Evolutionary conservation across 2,888 invertebrate species (phyloP).

Genomic region (Rhaphigaster nebulosa): DNA sequence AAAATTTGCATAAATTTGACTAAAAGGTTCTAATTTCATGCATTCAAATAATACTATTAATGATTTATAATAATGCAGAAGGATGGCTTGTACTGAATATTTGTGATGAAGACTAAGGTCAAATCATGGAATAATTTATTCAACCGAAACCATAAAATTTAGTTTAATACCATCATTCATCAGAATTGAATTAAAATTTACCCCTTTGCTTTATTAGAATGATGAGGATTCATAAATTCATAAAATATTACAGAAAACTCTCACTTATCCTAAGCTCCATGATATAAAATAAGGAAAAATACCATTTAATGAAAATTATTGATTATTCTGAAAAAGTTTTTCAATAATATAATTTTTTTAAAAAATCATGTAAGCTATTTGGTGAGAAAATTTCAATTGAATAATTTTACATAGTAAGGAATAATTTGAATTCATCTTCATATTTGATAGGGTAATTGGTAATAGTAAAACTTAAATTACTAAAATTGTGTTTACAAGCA

Average conservation of each 20-base stretch:
- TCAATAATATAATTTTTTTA: background rate
- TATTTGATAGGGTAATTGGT: too few relatives aligned
- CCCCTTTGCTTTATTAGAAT: background rate
- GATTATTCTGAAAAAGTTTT: background rate
- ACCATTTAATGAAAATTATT: too few relatives aligned
- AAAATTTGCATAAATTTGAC: background rate
- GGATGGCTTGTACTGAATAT: background rate
- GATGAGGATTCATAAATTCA: background rate
- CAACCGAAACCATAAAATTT: background rate
- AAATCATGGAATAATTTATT: background rate
- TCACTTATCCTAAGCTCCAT: too few relatives aligned
- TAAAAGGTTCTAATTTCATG: background rate
- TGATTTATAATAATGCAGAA: background rate
- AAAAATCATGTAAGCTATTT: background rate
- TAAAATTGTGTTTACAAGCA: background rate
- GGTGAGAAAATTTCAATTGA: background rate
- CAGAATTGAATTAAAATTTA: background rate
- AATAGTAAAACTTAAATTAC: background rate
- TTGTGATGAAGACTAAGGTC: background rate
- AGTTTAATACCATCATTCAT: background rate
- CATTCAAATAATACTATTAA: background rate
- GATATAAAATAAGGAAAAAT: background rate
- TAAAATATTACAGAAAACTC: too few relatives aligned
- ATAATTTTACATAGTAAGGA: background rate
- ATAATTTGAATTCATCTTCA: too few relatives aligned